Evolutionary conservation across 2,113 vertebrate genomes (phyloP).

Genomic region (Psilopogon haemacephalus): DNA sequence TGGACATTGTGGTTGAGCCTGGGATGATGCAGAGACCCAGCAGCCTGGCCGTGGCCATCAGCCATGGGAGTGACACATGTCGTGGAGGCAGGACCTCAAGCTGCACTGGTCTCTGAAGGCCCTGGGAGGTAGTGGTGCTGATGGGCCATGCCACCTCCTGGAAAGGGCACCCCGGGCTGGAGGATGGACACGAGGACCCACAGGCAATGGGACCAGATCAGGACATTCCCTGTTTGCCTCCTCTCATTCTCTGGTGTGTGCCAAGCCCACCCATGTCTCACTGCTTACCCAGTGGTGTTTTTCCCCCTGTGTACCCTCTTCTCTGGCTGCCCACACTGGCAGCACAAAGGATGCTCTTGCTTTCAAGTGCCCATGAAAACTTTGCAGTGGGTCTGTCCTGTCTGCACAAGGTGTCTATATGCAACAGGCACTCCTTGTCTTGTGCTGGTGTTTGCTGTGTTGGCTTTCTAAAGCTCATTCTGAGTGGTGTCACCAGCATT

Average conservation of each 20-base stretch:
- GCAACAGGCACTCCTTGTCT: neutral
- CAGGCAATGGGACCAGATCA: rapidly evolving
- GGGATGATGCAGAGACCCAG: rapidly evolving
- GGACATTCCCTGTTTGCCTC: neutral
- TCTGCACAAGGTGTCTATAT: neutral
- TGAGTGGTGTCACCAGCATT: neutral
- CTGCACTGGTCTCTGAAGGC: rapidly evolving
- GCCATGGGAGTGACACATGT: rapidly evolving
- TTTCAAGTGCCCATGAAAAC: neutral
- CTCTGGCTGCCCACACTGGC: rapidly evolving
- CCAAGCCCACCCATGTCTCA: rapidly evolving
- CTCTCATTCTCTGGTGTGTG: rapidly evolving
- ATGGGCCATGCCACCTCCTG: rapidly evolving
- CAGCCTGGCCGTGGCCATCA: rapidly evolving
- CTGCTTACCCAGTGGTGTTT: rapidly evolving
- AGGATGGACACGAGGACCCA: rapidly evolving
- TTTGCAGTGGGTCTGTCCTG: neutral
- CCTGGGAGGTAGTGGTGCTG: rapidly evolving
- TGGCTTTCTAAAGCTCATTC: neutral
- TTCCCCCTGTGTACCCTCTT: neutral
- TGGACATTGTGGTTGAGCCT: rapidly evolving
- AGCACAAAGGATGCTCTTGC: neutral
- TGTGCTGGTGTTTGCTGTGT: rapidly evolving
- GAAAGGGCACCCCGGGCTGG: neutral
- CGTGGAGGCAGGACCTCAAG: rapidly evolving